Percentiles rank a stretch among this genome's conserved stretches.
Conservation (phyloP, 2,113 vertebrate species). For the Theropithecus gelada region DNA sequence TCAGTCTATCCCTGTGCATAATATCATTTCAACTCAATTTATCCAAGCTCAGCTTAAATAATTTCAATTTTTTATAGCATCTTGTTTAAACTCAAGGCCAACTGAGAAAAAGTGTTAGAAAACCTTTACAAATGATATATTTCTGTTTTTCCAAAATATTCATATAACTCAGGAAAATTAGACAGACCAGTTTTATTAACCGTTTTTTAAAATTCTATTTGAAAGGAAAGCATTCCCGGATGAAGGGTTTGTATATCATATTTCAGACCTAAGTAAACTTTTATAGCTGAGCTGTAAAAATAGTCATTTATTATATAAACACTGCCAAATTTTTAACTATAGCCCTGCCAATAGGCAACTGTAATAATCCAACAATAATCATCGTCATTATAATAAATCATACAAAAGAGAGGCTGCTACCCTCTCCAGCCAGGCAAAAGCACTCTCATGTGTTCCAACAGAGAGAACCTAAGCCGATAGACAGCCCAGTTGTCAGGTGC, state of each 20-base stretch:
- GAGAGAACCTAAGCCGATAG: conserved; percentile 73
- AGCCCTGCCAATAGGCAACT: conserved; percentile 80
- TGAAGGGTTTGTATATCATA: conserved; percentile 82
- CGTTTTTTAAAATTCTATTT: conserved; percentile 76
- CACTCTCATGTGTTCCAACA: conserved; percentile 68
- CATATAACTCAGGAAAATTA: conserved; percentile 80
- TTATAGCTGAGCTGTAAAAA: conserved; percentile 84
- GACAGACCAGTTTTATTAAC: conserved; percentile 80
- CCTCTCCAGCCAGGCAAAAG: conserved; percentile 74
- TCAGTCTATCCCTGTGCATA: neutral
- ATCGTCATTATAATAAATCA: conserved; percentile 81
- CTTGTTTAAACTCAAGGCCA: conserved; percentile 72
- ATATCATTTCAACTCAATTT: neutral
- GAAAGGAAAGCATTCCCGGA: conserved; percentile 79
- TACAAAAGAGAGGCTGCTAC: conserved; percentile 74
- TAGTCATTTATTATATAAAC: conserved; percentile 83
- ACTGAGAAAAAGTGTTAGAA: conserved; percentile 62
- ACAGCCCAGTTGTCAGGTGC: conserved; percentile 68
- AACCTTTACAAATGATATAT: conserved; percentile 73
- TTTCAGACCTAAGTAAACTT: conserved; percentile 85
- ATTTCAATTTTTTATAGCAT: conserved; percentile 60
- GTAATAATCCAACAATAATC: conserved; percentile 82
- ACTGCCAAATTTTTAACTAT: conserved; percentile 84
- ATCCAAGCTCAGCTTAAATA: conserved; percentile 36
- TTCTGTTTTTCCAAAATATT: conserved; percentile 81